A percentile compares a stretch with the other conserved stretches of the same genome.
phyloP scores from a whole-genome alignment of 2,797 vertebrate species.

The Benthosema pterotum region DNA sequence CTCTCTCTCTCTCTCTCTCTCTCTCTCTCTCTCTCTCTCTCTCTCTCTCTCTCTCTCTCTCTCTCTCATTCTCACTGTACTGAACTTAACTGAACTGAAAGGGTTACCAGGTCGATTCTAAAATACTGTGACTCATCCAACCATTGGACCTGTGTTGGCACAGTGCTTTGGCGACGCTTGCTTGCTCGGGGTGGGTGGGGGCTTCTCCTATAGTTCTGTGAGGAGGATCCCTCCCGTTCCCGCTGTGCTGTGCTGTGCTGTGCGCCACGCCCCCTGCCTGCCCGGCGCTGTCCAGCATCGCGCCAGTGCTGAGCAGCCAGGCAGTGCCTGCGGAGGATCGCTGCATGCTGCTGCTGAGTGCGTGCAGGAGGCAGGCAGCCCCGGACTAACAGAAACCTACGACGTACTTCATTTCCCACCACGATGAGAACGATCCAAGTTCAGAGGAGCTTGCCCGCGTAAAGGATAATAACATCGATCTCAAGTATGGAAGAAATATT shows the following conservation, averaged over 20 bases:
- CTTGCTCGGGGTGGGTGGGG: conserved; percentile 63
- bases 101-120: too few relatives aligned
- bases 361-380: conserved; percentile 60
- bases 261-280: conserved; percentile 61
- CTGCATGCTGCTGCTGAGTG: too few relatives aligned
- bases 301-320: conserved; percentile 70
- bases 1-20: too few relatives aligned
- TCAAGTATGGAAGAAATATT: conserved; percentile 47
- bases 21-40: too few relatives aligned
- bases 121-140: too few relatives aligned
- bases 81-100: too few relatives aligned
- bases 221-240: conserved; percentile 57
- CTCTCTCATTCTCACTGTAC: too few relatives aligned
- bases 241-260: too few relatives aligned
- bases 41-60: too few relatives aligned
- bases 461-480: conserved; percentile 24
- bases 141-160: too few relatives aligned
- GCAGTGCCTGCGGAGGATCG: conserved; percentile 34
- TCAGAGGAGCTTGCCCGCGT: conserved; percentile 32
- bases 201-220: too few relatives aligned
- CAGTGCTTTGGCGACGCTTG: conserved; percentile 11
- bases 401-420: conserved; percentile 12
- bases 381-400: conserved; percentile 43
- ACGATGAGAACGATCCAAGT: conserved; percentile 59
- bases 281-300: conserved; percentile 74